These are phyloP conservation scores for Aphelenchoides bicaudatus DNA, from an alignment of 2,888 invertebrate species.

Conservation along the genomic window DNA sequence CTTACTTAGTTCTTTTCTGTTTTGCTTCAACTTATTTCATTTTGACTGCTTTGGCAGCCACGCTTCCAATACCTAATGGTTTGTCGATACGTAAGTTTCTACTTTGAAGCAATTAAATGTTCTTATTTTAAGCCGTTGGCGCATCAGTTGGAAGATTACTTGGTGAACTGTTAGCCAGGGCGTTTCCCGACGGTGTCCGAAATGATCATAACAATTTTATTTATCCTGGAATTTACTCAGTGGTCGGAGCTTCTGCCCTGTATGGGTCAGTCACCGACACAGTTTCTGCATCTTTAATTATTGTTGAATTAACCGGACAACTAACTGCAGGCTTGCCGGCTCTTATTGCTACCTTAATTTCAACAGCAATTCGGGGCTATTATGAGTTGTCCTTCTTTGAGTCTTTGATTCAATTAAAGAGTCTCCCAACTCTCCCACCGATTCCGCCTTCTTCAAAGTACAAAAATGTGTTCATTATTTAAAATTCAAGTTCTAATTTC, in stretches of 20 bases:
- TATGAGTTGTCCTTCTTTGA: slow-evolving; percentile 96
- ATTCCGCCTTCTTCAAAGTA: slow-evolving; percentile 63
- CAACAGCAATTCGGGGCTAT: slow-evolving; percentile 88
- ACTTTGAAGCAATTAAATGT: slow-evolving; percentile 91
- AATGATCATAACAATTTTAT: slow-evolving; percentile 65
- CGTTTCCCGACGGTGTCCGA: slow-evolving; percentile 71
- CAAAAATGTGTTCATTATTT: not conserved
- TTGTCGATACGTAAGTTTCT: too few species aligned
- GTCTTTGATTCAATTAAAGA: slow-evolving; percentile 93
- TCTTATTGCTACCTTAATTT: slow-evolving; percentile 88
- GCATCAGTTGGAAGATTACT: slow-evolving; percentile 75
- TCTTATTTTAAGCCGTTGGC: slow-evolving; percentile 64
- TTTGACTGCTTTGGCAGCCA: slow-evolving; percentile 76
- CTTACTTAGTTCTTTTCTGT: slow-evolving; percentile 78
- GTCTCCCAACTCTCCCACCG: slow-evolving; percentile 91
- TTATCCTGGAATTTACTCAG: slow-evolving; percentile 91
- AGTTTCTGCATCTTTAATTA: slow-evolving; percentile 85
- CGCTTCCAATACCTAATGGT: slow-evolving; percentile 84
- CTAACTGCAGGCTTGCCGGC: slow-evolving; percentile 92
- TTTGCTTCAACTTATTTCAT: slow-evolving; percentile 73
- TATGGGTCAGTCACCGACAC: slow-evolving; percentile 82
- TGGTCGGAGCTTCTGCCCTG: slow-evolving; percentile 73
- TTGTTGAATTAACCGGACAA: slow-evolving; percentile 97
- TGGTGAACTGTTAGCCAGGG: slow-evolving; percentile 73
- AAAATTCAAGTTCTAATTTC: slow-evolving; percentile 2